Evolutionary conservation across 2,113 vertebrate species (phyloP), one percentile per base, ranked within the genome.

Genomic region (Tychaedon coryphoeus): DNA sequence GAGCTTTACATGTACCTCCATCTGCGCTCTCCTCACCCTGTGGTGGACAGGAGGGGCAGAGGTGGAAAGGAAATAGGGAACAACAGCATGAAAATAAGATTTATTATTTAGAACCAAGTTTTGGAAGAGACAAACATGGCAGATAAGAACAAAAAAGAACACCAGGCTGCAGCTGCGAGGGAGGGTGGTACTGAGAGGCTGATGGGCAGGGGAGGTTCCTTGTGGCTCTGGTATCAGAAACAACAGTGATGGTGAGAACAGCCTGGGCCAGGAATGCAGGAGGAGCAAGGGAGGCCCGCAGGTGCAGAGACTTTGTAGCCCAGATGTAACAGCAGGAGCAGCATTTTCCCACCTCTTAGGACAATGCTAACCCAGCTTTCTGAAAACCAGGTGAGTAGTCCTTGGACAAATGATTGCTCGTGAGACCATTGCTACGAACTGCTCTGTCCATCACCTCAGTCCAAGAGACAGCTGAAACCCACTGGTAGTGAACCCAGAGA

Each of bases 61-160:
- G 48, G 69, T 62, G 78, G 72, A 88, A 94, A 95, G 86, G 93
- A 96, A 86, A 77, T 86, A 88, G 95, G 83, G 83, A 93, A 88
- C 83, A 71, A 84, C 3, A 3, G 79, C 82, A 78, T 88, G 90
- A 96, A 97, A 96, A 93, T 94, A 96, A 88, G 90, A 90, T 96
- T 97, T 97, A 96, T 97, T 96, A 71, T 72, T 94, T 56, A 69
- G 92, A 95, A 96, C 86, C 2, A 9, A 94, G 79, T 16, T 86
- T 62, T 78, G 82, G 92, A 96, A 90, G 90, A 93, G 92, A 96
- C 82, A 96, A 75, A 96, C 88, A 92, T 38, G 76, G 93, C 93
- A 96, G 86, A 47, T 80, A 83, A 90, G 88, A 93, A 76, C 1
- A 1, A 38, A 90, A 90, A 81, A 65, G 77, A 19, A 86, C 0